phyloP scores from a whole-genome alignment of 2,113 vertebrate species.

The Elephantulus edwardii region DNA sequence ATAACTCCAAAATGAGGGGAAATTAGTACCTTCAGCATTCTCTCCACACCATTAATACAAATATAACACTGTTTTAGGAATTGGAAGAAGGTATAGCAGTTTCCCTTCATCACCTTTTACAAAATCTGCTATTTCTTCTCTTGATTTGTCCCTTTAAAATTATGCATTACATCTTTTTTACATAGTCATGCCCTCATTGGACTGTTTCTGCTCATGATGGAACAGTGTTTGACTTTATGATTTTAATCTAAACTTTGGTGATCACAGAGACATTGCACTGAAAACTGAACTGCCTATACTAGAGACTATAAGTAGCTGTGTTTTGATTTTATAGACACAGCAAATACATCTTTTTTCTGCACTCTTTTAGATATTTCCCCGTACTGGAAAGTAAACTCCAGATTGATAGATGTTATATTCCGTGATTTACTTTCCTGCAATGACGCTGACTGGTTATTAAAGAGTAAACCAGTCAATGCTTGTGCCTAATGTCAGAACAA shows the following conservation, averaged over 20 bases:
- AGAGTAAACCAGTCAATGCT: background rate
- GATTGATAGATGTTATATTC: background rate
- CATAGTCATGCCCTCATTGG: background rate
- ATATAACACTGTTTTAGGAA: background rate
- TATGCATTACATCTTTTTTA: background rate
- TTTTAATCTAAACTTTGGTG: background rate
- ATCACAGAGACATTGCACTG: background rate
- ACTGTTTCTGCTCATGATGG: background rate
- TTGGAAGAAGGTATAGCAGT: background rate
- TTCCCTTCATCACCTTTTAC: background rate
- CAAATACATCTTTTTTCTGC: background rate
- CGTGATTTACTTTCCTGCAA: background rate
- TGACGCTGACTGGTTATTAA: background rate
- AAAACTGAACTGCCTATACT: background rate
- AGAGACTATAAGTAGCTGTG: background rate
- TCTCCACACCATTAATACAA: background rate
- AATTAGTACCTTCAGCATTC: no score
- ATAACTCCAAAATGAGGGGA: background rate
- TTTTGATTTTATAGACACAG: conserved; percentile 17
- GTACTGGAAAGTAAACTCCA: background rate
- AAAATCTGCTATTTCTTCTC: background rate
- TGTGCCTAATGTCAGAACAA: background rate
- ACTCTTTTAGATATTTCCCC: background rate
- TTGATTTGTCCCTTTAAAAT: background rate
- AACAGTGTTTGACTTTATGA: background rate